These are phyloP conservation scores for Lepidostoma basale DNA, from an alignment of 1,140 invertebrate genomes.

Conservation along the genomic window DNA sequence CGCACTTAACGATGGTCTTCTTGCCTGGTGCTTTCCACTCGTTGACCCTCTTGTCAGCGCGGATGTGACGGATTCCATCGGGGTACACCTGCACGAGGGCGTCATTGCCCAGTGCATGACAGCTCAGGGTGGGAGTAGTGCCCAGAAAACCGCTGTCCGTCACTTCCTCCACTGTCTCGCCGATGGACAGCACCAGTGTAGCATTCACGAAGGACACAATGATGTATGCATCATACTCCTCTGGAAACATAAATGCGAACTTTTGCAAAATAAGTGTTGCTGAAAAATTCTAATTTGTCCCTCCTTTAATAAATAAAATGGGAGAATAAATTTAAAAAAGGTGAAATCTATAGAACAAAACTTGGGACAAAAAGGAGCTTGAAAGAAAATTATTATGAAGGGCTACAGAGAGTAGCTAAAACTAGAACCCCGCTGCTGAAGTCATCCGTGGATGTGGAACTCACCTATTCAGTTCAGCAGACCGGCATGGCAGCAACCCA, in stretches of 20 bases:
- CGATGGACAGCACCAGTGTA: constrained; percentile 97
- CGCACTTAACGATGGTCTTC: constrained; percentile 96
- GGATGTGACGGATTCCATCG: constrained; percentile 97
- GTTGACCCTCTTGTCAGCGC: constrained; percentile 96
- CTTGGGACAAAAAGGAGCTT: too few relatives aligned
- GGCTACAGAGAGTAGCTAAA: too few relatives aligned
- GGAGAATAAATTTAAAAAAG: not conserved
- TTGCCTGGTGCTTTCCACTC: constrained; percentile 99
- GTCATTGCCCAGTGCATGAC: constrained; percentile 96
- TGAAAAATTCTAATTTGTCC: not conserved
- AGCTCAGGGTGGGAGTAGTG: constrained; percentile 96
- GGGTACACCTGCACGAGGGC: constrained; percentile 98
- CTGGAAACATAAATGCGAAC: constrained; percentile 73
- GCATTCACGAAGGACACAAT: constrained; percentile 99
- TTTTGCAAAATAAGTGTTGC: not conserved
- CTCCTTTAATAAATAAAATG: not conserved
- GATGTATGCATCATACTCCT: constrained; percentile 99
- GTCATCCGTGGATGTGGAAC: constrained; percentile 46
- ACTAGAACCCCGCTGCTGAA: not conserved
- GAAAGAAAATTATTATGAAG: too few relatives aligned
- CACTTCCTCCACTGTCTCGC: constrained; percentile 99
- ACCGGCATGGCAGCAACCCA: constrained; percentile 51
- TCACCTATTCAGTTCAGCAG: constrained; percentile 51
- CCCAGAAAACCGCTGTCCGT: constrained; percentile 99
- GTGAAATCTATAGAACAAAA: not conserved